phyloP scores from a whole-genome alignment of 2,888 invertebrate genomes.

The Catocala nupta region DNA sequence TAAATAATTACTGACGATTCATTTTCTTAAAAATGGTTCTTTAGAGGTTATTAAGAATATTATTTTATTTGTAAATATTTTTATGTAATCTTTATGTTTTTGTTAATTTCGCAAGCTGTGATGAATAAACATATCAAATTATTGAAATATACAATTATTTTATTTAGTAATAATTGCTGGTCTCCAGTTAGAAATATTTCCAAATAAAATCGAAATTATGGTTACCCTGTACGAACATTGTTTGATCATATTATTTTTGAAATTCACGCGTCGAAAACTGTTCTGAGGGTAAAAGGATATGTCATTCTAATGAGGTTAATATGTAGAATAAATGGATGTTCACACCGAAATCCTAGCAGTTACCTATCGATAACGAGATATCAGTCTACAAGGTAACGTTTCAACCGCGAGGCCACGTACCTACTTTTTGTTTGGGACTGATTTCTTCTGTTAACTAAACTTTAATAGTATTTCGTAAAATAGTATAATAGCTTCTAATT shows the following conservation, averaged over 20 bases:
- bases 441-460: too few species aligned
- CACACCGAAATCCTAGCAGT: too few species aligned
- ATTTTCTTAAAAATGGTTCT: conserved; percentile 1
- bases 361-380: too few species aligned
- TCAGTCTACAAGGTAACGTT: too few species aligned
- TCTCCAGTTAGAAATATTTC: too few species aligned
- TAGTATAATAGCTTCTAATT: too few species aligned
- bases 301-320: conserved; percentile 28
- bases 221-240: conserved; percentile 27
- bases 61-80: conserved; percentile 24
- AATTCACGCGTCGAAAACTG: conserved; percentile 20
- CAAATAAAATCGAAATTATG: conserved; percentile 13
- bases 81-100: conserved; percentile 30
- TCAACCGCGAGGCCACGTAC: too few species aligned
- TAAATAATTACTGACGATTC: background rate
- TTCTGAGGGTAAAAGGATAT: conserved; percentile 27
- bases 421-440: too few species aligned
- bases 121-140: conserved; percentile 32
- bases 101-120: conserved; percentile 9
- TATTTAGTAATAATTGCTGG: conserved; percentile 28
- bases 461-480: too few species aligned
- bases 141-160: conserved; percentile 25
- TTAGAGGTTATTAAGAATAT: too few species aligned
- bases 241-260: conserved; percentile 23
- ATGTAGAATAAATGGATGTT: conserved; percentile 24